These are phyloP conservation scores for Phthorimaea operculella DNA, from an alignment of 1,140 invertebrate species.

Conservation along the genomic window DNA sequence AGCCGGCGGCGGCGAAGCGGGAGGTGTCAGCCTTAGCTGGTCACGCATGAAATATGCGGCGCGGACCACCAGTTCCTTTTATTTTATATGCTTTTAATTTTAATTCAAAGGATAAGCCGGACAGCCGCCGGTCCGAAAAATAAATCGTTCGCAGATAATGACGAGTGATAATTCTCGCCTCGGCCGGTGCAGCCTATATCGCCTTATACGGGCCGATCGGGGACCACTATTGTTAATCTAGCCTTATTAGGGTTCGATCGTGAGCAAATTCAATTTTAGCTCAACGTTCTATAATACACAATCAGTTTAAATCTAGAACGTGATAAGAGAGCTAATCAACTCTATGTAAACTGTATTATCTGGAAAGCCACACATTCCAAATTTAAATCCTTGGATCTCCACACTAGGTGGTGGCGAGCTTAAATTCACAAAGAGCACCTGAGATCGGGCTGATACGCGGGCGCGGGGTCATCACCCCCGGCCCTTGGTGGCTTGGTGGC, in stretches of 20 bases:
- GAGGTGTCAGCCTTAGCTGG: slow-evolving; percentile 30
- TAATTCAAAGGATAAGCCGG: slow-evolving; percentile 52
- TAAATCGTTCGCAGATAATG: slow-evolving; percentile 49
- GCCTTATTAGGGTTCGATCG: background rate
- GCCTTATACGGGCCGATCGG: background rate
- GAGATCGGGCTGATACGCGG: too few species aligned
- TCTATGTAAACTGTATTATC: too few species aligned
- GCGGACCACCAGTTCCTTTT: slow-evolving; percentile 28
- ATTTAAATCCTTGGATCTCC: too few species aligned
- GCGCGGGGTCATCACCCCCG: too few species aligned
- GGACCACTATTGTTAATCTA: background rate
- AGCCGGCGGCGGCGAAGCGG: slow-evolving; percentile 20
- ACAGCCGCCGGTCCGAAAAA: slow-evolving; percentile 20
- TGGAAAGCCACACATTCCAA: too few species aligned
- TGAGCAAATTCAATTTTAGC: background rate
- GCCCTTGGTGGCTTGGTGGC: too few species aligned
- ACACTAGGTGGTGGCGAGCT: too few species aligned
- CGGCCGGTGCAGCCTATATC: background rate
- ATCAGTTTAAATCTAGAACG: too few species aligned
- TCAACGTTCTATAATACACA: too few species aligned
- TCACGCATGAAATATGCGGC: slow-evolving; percentile 34
- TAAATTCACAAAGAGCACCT: too few species aligned
- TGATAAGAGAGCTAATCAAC: too few species aligned
- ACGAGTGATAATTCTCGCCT: slow-evolving; percentile 49
- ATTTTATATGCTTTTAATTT: slow-evolving; percentile 23